phyloP scores from a whole-genome alignment of 2,797 vertebrate genomes.

The Poeciliopsis presidionis region DNA sequence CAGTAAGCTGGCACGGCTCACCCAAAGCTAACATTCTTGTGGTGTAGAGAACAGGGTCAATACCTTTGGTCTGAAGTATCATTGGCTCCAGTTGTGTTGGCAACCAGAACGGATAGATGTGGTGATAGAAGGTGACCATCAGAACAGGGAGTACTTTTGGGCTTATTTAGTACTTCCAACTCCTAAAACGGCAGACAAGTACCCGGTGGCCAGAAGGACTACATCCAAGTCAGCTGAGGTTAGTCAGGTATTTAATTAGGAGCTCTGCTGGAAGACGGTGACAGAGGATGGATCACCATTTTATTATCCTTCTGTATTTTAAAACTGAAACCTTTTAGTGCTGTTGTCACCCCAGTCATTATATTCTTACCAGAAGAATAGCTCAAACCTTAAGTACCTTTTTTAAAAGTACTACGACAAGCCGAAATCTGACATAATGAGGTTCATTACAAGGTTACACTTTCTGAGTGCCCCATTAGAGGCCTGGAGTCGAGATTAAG shows the following conservation, averaged over 20 bases:
- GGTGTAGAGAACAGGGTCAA: not conserved
- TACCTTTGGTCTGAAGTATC: not conserved
- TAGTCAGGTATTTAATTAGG: not conserved
- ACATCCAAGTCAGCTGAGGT: not conserved
- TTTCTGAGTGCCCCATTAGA: slow-evolving; percentile 59
- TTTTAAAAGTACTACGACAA: not conserved
- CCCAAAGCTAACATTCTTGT: too few relatives aligned
- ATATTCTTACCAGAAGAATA: not conserved
- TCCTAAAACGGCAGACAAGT: not conserved
- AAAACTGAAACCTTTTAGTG: not conserved
- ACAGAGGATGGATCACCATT: not conserved
- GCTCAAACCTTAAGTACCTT: not conserved
- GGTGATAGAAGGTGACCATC: not conserved
- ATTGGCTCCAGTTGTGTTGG: not conserved
- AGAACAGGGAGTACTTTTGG: not conserved
- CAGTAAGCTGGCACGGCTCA: too few relatives aligned
- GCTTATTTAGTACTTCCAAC: not conserved
- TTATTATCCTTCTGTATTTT: not conserved
- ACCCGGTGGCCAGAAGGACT: not conserved
- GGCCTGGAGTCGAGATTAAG: slow-evolving; percentile 32
- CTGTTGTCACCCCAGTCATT: not conserved
- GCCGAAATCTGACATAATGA: slow-evolving; percentile 74
- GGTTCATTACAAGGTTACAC: slow-evolving; percentile 67
- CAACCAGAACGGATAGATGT: not conserved
- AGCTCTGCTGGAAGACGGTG: not conserved